A percentile compares a stretch with the other conserved stretches of the same genome.
Conservation (phyloP, 2,888 invertebrate species). For the Tenthredo notha region DNA sequence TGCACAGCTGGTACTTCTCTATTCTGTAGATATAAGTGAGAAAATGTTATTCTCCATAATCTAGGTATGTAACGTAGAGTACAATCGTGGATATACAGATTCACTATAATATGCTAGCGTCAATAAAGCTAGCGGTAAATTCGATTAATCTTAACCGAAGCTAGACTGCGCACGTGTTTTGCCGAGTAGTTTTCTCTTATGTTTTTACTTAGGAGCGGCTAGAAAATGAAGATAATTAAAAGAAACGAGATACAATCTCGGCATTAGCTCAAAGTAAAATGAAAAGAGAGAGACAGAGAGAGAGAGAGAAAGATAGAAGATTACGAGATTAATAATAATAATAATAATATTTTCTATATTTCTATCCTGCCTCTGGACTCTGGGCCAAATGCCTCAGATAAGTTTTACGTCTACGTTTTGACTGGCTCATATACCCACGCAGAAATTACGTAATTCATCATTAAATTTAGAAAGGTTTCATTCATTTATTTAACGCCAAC, state of each 20-base stretch:
- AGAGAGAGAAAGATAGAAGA: not conserved
- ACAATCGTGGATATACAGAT: not conserved
- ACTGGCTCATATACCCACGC: constrained; percentile 12
- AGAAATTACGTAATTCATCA: constrained; percentile 27
- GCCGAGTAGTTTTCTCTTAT: constrained; percentile 14
- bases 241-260: constrained; percentile 19
- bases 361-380: not conserved
- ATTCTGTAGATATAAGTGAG: not conserved
- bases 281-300: not conserved
- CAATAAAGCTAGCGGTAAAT: constrained; percentile 46
- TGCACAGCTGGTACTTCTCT: not conserved
- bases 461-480: constrained; percentile 41
- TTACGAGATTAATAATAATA: constrained; percentile 5
- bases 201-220: constrained; percentile 18
- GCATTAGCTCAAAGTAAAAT: not conserved
- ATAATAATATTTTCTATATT: constrained; percentile 9
- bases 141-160: constrained; percentile 37
- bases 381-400: constrained; percentile 26
- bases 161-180: not conserved
- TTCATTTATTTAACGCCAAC: constrained; percentile 46
- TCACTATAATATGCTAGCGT: not conserved
- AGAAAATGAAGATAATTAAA: constrained; percentile 22
- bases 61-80: not conserved
- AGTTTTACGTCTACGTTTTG: constrained; percentile 19
- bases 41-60: constrained; percentile 9